These are phyloP conservation scores for Channa maculata DNA, from an alignment of 2,113 vertebrate genomes.

Conservation along the genomic window DNA sequence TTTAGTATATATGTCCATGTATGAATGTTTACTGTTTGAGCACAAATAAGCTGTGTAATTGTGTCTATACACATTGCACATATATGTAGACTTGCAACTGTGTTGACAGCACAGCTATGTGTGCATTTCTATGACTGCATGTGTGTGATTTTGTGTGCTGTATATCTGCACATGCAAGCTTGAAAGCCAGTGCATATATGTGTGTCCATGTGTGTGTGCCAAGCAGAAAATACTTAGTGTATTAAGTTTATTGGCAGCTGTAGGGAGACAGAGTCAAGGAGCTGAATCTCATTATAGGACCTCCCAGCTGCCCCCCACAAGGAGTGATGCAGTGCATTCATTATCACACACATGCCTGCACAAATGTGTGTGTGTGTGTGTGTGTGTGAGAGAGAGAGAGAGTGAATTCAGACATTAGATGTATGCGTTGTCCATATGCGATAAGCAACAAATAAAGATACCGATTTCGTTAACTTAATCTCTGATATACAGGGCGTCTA, in stretches of 20 bases:
- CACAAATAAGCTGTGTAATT: neutral
- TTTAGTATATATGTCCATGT: constrained; percentile 3
- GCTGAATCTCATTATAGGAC: constrained; percentile 84
- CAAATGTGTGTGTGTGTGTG: constrained; percentile 20
- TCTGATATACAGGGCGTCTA: constrained; percentile 42
- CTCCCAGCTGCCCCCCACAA: constrained; percentile 80
- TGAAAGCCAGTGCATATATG: constrained; percentile 11
- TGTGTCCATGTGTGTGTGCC: constrained; percentile 26
- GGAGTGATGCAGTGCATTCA: constrained; percentile 88
- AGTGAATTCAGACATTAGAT: neutral
- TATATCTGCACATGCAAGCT: constrained; percentile 5
- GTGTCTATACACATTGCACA: neutral
- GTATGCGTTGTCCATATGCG: constrained; percentile 36
- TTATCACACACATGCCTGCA: constrained; percentile 64
- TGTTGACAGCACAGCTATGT: neutral
- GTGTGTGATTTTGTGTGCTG: neutral
- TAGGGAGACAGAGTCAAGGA: constrained; percentile 76
- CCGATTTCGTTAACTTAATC: constrained; percentile 73
- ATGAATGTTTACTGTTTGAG: neutral
- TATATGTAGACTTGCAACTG: constrained; percentile 18
- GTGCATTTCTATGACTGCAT: constrained; percentile 6
- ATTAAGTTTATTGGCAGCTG: constrained; percentile 86
- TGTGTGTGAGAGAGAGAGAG: constrained; percentile 8
- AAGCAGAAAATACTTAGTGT: constrained; percentile 68
- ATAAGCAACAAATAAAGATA: constrained; percentile 27